Evolutionary conservation across 2,113 vertebrate genomes (phyloP).

Genomic region (Ctenomys sociabilis): DNA sequence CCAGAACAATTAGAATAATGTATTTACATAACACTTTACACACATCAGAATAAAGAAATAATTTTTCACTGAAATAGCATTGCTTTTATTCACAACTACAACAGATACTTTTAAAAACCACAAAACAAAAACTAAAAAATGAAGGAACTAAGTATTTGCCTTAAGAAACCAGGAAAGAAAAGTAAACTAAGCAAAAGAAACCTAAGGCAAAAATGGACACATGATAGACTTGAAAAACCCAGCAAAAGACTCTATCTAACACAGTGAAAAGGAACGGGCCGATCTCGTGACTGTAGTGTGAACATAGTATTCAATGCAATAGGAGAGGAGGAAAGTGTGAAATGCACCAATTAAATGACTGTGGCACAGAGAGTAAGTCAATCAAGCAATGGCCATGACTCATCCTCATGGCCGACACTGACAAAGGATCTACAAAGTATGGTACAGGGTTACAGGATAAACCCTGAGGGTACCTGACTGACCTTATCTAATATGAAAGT

Average conservation of each 20-base stretch:
- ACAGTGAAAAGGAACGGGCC: neutral
- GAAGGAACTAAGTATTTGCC: neutral
- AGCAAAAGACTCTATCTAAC: neutral
- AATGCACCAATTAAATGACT: too few relatives aligned
- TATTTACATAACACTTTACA: neutral
- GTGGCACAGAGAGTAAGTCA: too few relatives aligned
- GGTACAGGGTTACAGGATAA: too few relatives aligned
- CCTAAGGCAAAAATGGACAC: neutral
- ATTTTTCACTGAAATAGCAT: neutral
- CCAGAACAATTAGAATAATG: neutral
- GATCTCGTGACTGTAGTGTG: too few relatives aligned
- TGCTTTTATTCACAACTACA: neutral
- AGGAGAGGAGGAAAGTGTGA: too few relatives aligned
- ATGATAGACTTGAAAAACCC: neutral
- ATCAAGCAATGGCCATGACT: too few relatives aligned
- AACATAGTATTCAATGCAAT: too few relatives aligned
- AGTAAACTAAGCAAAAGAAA: neutral
- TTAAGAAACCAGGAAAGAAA: neutral
- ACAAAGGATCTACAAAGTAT: too few relatives aligned
- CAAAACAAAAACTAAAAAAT: neutral
- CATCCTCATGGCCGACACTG: too few relatives aligned
- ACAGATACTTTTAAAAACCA: neutral
- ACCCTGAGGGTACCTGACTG: too few relatives aligned
- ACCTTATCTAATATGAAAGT: too few relatives aligned
- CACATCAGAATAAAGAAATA: neutral